Conservation (phyloP, 2,888 invertebrate genomes). For the Philopedon plagiatum region DNA sequence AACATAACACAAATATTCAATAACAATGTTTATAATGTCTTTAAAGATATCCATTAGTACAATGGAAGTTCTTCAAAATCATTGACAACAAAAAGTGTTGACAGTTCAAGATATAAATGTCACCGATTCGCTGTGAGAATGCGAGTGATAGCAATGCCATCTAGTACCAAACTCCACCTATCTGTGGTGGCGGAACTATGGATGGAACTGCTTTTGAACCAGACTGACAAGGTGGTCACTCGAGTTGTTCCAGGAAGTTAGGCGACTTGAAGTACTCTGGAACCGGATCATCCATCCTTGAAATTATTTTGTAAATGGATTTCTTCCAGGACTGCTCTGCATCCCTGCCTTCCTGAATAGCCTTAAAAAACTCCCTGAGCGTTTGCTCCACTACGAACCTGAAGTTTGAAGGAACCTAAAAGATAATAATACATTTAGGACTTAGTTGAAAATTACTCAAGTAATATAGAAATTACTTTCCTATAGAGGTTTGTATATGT, state of each 20-base stretch:
- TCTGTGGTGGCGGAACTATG: slow-evolving; percentile 59
- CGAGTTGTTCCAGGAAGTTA: slow-evolving; percentile 98
- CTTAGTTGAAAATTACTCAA: too few relatives aligned
- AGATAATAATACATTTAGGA: too few relatives aligned
- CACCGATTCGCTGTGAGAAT: slow-evolving; percentile 66
- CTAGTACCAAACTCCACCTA: slow-evolving; percentile 58
- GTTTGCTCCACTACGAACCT: slow-evolving; percentile 98
- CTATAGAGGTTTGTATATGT: too few relatives aligned
- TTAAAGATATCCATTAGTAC: slow-evolving; percentile 22
- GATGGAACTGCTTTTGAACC: slow-evolving; percentile 35
- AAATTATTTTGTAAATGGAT: slow-evolving; percentile 99
- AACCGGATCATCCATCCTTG: slow-evolving; percentile 97
- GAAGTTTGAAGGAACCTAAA: slow-evolving; percentile 97
- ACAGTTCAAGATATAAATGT: slow-evolving; percentile 63
- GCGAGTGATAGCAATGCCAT: slow-evolving; percentile 7
- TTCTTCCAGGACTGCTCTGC: slow-evolving; percentile 99
- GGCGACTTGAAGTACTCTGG: slow-evolving; percentile 99
- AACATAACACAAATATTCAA: slow-evolving; percentile 63
- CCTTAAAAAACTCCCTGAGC: slow-evolving; percentile 98
- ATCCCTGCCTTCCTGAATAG: slow-evolving; percentile 97
- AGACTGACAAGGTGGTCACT: slow-evolving; percentile 73
- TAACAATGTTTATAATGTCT: slow-evolving; percentile 53
- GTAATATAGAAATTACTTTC: too few relatives aligned
- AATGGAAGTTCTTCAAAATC: slow-evolving; percentile 61
- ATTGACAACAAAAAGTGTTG: slow-evolving; percentile 65